These are phyloP conservation scores for Leuciscus idus DNA, from an alignment of 2,113 vertebrate species.

Conservation along the genomic window DNA sequence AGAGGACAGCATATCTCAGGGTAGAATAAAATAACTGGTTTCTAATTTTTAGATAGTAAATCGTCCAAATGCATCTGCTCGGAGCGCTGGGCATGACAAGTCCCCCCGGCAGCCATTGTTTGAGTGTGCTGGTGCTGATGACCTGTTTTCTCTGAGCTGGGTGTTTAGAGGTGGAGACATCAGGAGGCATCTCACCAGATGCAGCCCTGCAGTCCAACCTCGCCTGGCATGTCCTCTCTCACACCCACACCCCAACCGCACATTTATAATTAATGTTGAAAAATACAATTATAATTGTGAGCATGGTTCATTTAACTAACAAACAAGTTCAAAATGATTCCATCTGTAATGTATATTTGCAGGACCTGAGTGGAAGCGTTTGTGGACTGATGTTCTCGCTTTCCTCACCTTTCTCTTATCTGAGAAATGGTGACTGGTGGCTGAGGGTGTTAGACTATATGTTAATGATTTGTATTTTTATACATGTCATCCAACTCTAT, in stretches of 20 bases:
- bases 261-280: constrained; percentile 55
- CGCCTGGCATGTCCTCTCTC: neutral
- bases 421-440: neutral
- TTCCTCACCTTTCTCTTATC: neutral
- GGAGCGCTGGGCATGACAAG: neutral
- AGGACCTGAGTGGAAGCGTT: constrained; percentile 33
- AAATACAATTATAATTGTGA: constrained; percentile 55
- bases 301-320: constrained; percentile 59
- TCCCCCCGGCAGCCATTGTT: constrained; percentile 32
- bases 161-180: neutral
- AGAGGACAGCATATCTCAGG: constrained; percentile 10
- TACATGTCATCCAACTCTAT: neutral
- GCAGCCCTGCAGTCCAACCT: neutral
- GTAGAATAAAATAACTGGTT: constrained; percentile 18
- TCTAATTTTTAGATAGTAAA: constrained; percentile 12
- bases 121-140: neutral
- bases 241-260: neutral
- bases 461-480: neutral
- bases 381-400: neutral
- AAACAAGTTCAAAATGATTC: constrained; percentile 49
- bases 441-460: neutral
- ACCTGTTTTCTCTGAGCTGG: constrained; percentile 17
- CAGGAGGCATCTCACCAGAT: constrained; percentile 5
- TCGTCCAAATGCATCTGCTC: neutral
- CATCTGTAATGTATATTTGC: constrained; percentile 39